Percentiles rank a stretch among this genome's conserved stretches.
Evolutionary conservation across 2,797 vertebrate genomes (phyloP).

Genomic region (Hyperoplus lanceolatus): DNA sequence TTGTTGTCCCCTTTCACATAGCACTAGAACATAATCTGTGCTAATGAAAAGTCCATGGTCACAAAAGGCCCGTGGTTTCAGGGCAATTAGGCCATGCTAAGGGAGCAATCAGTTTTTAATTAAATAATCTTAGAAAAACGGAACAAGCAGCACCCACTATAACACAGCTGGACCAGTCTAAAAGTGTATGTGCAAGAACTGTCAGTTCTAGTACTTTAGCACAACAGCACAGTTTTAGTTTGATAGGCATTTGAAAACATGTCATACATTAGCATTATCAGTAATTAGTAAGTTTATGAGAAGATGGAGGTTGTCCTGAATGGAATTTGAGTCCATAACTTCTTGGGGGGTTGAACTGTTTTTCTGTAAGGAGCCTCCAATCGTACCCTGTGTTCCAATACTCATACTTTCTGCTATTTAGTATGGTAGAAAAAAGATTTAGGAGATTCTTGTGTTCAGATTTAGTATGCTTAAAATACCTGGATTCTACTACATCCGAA

Average conservation of each 20-base stretch:
- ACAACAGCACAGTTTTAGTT: neutral
- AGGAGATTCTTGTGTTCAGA: too few species aligned
- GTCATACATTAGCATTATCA: too few species aligned
- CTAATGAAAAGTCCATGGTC: constrained; percentile 36
- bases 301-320: neutral
- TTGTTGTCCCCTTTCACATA: neutral
- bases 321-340: neutral
- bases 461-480: too few species aligned
- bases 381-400: too few species aligned
- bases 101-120: constrained; percentile 16
- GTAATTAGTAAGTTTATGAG: neutral
- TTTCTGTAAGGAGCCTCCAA: too few species aligned
- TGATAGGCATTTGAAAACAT: neutral
- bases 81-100: constrained; percentile 33
- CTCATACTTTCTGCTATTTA: too few species aligned
- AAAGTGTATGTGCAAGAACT: neutral
- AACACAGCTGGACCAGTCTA: neutral
- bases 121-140: neutral
- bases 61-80: constrained; percentile 8
- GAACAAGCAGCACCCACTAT: too few species aligned
- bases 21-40: constrained; percentile 8
- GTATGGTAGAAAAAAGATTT: too few species aligned
- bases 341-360: too few species aligned
- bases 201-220: neutral
- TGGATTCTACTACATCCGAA: too few species aligned